Conservation (phyloP, 2,797 vertebrate genomes). For the Moxostoma hubbsi region DNA sequence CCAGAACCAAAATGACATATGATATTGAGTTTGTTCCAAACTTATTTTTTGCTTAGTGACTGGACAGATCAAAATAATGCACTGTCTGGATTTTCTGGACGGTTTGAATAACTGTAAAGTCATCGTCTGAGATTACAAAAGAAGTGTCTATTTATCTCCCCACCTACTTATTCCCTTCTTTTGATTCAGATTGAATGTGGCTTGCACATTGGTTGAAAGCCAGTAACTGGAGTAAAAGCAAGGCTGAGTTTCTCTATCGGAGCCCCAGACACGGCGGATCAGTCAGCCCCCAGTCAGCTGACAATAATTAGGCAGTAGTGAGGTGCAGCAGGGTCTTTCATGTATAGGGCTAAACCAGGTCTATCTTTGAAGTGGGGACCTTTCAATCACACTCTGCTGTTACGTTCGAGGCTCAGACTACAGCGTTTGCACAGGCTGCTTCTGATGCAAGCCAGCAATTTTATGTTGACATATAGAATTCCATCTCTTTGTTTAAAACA, state of each 20-base stretch:
- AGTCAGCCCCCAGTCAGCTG: slow-evolving; percentile 55
- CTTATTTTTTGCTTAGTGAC: background rate
- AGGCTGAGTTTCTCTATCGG: background rate
- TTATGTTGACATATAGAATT: slow-evolving; percentile 26
- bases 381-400: slow-evolving; percentile 30
- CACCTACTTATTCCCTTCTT: slow-evolving; percentile 5
- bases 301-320: slow-evolving; percentile 57
- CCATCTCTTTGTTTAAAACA: slow-evolving; percentile 22
- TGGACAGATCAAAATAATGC: slow-evolving; percentile 36
- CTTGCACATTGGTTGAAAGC: slow-evolving; percentile 13
- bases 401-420: slow-evolving; percentile 35
- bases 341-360: slow-evolving; percentile 42
- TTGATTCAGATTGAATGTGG: slow-evolving; percentile 18
- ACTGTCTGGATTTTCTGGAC: slow-evolving; percentile 24
- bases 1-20: too few species aligned
- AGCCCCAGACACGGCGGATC: slow-evolving; percentile 33
- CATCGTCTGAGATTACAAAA: slow-evolving; percentile 29
- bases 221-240: slow-evolving; percentile 20
- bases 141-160: background rate
- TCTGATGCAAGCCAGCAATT: slow-evolving; percentile 45
- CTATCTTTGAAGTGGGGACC: slow-evolving; percentile 54
- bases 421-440: slow-evolving; percentile 16
- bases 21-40: too few species aligned
- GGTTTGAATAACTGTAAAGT: slow-evolving; percentile 29
- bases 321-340: slow-evolving; percentile 55